Base-by-base conservation (phyloP, 2,797 vertebrate genomes). In the Bovichtus diacanthus region DNA sequence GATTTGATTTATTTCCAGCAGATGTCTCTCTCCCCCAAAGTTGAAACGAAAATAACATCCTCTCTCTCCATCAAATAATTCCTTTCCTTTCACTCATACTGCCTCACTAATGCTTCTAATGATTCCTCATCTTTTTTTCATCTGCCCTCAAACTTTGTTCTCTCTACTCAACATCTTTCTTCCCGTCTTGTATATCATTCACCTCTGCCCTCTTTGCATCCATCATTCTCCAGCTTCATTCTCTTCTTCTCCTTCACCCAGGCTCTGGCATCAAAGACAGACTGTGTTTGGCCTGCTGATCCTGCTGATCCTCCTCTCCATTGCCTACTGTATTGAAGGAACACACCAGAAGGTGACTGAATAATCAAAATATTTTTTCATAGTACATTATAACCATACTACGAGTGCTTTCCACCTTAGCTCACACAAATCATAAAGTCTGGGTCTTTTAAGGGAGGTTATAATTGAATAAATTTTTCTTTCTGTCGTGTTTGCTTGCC, bases 281-380 rank as follows among this genome's bases (percentile, higher is more conserved):
- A 80, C 74, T 19, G 83, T 84, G 70, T 70, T 88, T 84, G 85
- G 83, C 70, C 62, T 90, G 43, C 81, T 90, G 85, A 65, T 86
- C 68, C 84, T 90, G 60, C 71, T 91, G 6, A 36, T 64, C 74
- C 82, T 91, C 49, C 74, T 89, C 64, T 79, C 16, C 59, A 78
- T 89, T 59, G 87, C 76, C 43, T 88, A 87, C 74, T 56, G 69
- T 67, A 74, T 88, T 72, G 87, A 91, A 67, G 86, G 88, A 88
- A 47, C 83, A 55, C 90, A 91, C 60, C 87, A 92, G 76, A 74
- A 90, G 88, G 89, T 90, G 85, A 90, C 46, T 70, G 23, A 54
- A 61, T 39, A 19, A 8, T 77, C 9, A 46, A 19, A 46, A 63
- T 51, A 38, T 39, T 56, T 65, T n/a, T 63, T 19, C 9, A 41